phyloP scores from a whole-genome alignment of 2,888 invertebrate genomes.

The Spodoptera littoralis region DNA sequence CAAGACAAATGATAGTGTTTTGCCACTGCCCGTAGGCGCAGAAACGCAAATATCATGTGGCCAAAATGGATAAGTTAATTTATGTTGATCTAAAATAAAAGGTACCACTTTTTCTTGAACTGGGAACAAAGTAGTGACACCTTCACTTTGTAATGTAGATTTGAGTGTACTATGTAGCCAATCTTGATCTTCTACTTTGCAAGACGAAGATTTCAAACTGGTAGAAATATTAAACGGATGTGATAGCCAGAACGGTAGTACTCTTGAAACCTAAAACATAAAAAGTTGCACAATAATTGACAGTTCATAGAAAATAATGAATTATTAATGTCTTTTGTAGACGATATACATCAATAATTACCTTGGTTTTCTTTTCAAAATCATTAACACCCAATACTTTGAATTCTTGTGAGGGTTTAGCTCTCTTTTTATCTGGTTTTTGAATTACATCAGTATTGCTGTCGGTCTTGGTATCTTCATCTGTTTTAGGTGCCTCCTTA shows the following conservation, averaged over 20 bases:
- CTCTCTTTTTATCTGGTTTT: conserved; percentile 45
- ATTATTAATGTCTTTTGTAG: neutral
- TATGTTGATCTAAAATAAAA: conserved; percentile 91
- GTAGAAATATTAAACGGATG: conserved; percentile 94
- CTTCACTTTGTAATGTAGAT: conserved; percentile 90
- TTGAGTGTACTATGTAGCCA: conserved; percentile 91
- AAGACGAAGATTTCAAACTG: conserved; percentile 89
- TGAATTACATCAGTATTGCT: conserved; percentile 35
- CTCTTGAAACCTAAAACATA: conserved; percentile 90
- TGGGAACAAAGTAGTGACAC: conserved; percentile 94
- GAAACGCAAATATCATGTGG: conserved; percentile 98
- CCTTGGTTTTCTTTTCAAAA: conserved; percentile 88
- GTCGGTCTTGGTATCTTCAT: conserved; percentile 39
- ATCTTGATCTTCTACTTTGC: conserved; percentile 87
- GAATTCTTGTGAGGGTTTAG: conserved; percentile 80
- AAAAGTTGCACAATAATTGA: neutral
- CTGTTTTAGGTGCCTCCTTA: conserved; percentile 49
- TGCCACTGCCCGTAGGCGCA: conserved; percentile 99
- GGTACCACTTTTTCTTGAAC: conserved; percentile 94
- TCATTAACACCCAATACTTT: conserved; percentile 91
- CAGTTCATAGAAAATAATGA: too few relatives aligned
- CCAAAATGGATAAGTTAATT: conserved; percentile 90
- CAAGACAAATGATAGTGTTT: conserved; percentile 97
- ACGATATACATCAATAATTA: conserved; percentile 45
- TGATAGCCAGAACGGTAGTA: conserved; percentile 96